Evolutionary conservation across 92 coral and sea anemone species (phyloP), one percentile per base, ranked within the genome.

Genomic region (Parazoanthus atlanticus): DNA sequence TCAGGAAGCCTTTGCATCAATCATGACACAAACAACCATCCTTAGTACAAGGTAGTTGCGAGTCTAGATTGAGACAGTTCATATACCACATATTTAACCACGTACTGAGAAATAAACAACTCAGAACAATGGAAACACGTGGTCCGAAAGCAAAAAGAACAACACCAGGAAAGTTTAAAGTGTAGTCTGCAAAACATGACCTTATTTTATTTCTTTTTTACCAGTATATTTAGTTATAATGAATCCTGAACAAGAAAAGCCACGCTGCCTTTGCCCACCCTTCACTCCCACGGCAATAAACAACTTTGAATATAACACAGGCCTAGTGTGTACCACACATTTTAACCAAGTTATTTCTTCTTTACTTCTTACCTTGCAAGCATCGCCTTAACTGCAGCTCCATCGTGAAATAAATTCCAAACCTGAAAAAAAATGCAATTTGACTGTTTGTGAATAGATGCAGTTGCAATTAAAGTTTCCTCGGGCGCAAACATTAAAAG

Each of bases 341-440:
- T 6, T 41, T 6, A 41, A 41, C 47, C 8, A 5, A 3, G 69
- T 61, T 7, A 61, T 30, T 25, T 67, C 54, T 15, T 56, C 54
- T 56, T 8, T 17, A 65, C 19, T 28, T 23, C 66, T 52, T 89
- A 96, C 99, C 99, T 96, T 64, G 94, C 89, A 25, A 96, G 89
- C 99, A 95, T 96, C 78, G 90, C 92, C 69, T 94, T 96, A 28
- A 93, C 99, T 81, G 91, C 92, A 34, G 92, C 98, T 41, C 98
- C 94, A 74, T 96, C 92, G 43, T 95, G 92, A 40, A 96, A 96
- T 85, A 96, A 86, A 74, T 93, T 95, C 99, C 99, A 96, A 43
- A 96, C 99, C 99, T 96, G 10, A 78, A 38, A 86, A 80, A 78
- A 10, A 76, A 46, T 25, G 28, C 3, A 69, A 11, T 40, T 8